phyloP scores from a whole-genome alignment of 2,113 vertebrate species.

The Lonchura striata region DNA sequence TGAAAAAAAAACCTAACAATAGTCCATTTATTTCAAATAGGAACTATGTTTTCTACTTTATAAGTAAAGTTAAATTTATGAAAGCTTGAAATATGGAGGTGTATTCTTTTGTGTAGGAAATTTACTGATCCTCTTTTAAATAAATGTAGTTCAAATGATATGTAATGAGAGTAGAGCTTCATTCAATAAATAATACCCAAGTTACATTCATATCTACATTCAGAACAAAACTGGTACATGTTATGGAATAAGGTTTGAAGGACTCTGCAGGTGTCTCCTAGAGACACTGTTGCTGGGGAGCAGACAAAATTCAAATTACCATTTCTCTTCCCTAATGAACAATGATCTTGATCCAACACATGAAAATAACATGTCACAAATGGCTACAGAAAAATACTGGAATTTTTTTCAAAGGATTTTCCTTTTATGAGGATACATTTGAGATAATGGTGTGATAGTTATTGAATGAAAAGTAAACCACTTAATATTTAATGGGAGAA shows the following conservation, averaged over 20 bases:
- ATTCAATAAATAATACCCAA: neutral
- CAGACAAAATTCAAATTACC: conserved; percentile 1
- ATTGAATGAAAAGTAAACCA: neutral
- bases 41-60: conserved; percentile 7
- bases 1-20: neutral
- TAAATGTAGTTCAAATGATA: neutral
- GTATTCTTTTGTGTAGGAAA: conserved; percentile 1
- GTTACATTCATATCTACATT: neutral
- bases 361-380: neutral
- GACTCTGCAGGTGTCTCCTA: neutral
- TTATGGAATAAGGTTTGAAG: conserved; percentile 2
- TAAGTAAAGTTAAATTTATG: conserved; percentile 26
- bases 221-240: neutral
- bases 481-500: neutral
- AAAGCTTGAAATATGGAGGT: neutral
- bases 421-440: neutral
- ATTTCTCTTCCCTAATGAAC: conserved; percentile 10
- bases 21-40: conserved; percentile 24
- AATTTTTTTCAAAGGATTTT: neutral
- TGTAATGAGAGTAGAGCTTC: neutral
- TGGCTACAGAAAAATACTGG: neutral
- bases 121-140: conserved; percentile 9
- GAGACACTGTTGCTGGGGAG: neutral
- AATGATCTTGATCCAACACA: neutral
- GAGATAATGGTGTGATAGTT: neutral